Conservation (phyloP, 2,888 invertebrate genomes). For the Acanthococcus lagerstroemiae region DNA sequence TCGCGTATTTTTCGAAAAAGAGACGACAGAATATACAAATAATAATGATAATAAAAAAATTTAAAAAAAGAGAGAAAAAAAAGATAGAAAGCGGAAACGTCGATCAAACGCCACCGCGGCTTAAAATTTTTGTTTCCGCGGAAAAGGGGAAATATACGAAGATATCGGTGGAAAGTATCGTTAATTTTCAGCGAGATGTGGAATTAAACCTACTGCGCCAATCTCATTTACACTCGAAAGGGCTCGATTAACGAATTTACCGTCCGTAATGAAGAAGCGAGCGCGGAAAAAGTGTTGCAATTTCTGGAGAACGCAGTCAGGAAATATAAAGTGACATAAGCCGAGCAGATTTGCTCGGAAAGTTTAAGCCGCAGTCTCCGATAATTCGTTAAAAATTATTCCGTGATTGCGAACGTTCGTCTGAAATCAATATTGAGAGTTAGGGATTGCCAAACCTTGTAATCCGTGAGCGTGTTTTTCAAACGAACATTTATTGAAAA, state of each 20-base stretch:
- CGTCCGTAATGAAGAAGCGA: neutral
- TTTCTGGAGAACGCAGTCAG: neutral
- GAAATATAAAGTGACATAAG: conserved; percentile 4
- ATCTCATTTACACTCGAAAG: conserved; percentile 3
- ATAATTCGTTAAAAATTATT: conserved; percentile 8
- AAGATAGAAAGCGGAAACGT: neutral
- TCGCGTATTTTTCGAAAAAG: neutral
- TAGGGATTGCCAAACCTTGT: neutral
- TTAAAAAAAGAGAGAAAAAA: neutral
- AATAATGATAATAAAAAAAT: neutral
- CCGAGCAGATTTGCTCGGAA: neutral
- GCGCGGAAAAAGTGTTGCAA: neutral
- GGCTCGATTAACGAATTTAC: conserved; percentile 5
- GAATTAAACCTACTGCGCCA: neutral
- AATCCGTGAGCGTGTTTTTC: too few species aligned
- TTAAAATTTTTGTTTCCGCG: neutral
- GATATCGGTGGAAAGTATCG: conserved; percentile 8
- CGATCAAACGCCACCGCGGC: neutral
- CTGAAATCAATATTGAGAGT: neutral
- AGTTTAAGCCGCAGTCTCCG: conserved; percentile 1
- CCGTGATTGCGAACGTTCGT: neutral
- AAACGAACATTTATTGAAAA: too few species aligned
- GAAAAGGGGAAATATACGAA: neutral
- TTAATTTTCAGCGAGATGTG: neutral
- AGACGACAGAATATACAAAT: neutral